Evolutionary conservation across 2,113 vertebrate genomes (phyloP).

Genomic region (Syrmaticus mikado): DNA sequence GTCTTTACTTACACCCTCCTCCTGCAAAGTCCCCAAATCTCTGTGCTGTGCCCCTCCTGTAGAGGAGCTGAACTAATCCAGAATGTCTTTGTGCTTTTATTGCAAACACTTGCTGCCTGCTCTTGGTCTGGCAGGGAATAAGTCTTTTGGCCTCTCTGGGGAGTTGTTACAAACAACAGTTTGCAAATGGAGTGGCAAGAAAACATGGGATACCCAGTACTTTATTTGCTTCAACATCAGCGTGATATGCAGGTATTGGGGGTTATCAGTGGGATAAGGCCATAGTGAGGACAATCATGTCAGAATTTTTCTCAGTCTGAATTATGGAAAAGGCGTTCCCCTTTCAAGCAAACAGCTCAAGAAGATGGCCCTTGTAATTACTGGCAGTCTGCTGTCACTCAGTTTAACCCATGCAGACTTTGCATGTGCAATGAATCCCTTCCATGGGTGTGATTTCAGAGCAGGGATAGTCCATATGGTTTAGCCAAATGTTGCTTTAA

Average conservation of each 20-base stretch:
- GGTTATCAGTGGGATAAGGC: neutral
- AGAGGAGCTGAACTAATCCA: neutral
- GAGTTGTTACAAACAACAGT: neutral
- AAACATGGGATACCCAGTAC: neutral
- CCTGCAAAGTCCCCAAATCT: neutral
- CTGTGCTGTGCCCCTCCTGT: neutral
- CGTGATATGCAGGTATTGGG: neutral
- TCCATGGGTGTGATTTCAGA: slow-evolving; percentile 37
- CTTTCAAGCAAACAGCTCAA: neutral
- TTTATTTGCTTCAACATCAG: neutral
- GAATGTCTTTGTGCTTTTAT: neutral
- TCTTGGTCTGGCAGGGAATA: neutral
- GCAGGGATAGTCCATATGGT: slow-evolving; percentile 52
- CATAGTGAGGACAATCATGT: neutral
- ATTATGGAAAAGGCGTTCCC: neutral
- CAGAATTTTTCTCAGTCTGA: neutral
- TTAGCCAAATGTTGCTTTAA: slow-evolving; percentile 49
- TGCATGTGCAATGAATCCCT: neutral
- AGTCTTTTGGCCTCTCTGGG: neutral
- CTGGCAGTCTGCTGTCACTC: slow-evolving; percentile 39
- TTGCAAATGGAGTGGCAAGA: neutral
- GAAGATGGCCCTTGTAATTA: slow-evolving; percentile 27
- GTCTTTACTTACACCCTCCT: neutral
- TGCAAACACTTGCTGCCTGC: neutral
- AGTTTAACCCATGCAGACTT: slow-evolving; percentile 6